These are phyloP conservation scores for Parnassius orleans DNA, from an alignment of 2,888 invertebrate genomes.

Conservation along the genomic window DNA sequence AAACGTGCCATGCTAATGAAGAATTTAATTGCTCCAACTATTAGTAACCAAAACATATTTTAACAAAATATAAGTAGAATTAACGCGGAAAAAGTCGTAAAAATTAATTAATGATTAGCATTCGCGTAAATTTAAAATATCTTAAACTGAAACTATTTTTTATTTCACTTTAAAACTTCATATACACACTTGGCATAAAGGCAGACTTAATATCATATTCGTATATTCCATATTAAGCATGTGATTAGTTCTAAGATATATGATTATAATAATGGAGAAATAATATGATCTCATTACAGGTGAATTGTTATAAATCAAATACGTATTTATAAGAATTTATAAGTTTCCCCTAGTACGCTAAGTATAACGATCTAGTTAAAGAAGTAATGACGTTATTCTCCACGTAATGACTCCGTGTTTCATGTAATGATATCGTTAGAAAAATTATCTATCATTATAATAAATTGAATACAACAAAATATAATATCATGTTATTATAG, in stretches of 20 bases:
- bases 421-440: conserved; percentile 5
- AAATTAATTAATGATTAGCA: too few relatives aligned
- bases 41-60: not conserved
- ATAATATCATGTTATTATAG: too few relatives aligned
- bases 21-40: not conserved
- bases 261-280: too few relatives aligned
- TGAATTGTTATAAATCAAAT: not conserved
- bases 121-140: too few relatives aligned
- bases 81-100: too few relatives aligned
- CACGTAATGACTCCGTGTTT: not conserved
- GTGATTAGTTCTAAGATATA: too few relatives aligned
- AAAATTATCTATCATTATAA: not conserved
- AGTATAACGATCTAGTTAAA: conserved; percentile 4
- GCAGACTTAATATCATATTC: too few relatives aligned
- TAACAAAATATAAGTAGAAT: too few relatives aligned
- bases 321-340: not conserved
- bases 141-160: too few relatives aligned
- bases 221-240: too few relatives aligned
- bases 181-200: too few relatives aligned
- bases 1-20: conserved; percentile 15
- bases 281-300: not conserved
- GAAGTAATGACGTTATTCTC: conserved; percentile 3
- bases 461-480: not conserved
- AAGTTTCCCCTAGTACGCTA: not conserved
- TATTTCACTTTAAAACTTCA: too few relatives aligned